Evolutionary conservation across 1,140 invertebrate genomes (phyloP).

Genomic region (Drosophila elegans): DNA sequence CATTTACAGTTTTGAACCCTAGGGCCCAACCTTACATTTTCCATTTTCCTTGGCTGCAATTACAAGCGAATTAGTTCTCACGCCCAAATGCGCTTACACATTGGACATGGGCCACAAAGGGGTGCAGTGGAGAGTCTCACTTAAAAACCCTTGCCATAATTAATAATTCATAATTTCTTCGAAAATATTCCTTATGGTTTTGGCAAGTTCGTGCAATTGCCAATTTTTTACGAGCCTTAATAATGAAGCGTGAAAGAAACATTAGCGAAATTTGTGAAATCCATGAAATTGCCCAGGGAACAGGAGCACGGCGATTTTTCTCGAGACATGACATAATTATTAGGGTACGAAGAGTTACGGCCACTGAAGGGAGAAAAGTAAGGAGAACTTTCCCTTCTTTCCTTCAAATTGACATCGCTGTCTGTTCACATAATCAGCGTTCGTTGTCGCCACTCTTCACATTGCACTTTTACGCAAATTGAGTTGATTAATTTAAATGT

Average conservation of each 20-base stretch:
- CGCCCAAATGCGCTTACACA: slow-evolving; percentile 67
- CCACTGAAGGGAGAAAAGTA: background rate
- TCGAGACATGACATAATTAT: slow-evolving; percentile 72
- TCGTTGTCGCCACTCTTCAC: slow-evolving; percentile 16
- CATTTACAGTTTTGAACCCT: slow-evolving; percentile 33
- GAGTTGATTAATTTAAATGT: slow-evolving; percentile 78
- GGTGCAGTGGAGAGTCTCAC: slow-evolving; percentile 23
- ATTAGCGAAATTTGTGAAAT: slow-evolving; percentile 59
- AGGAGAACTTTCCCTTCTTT: slow-evolving; percentile 4
- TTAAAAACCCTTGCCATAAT: slow-evolving; percentile 50
- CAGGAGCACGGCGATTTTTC: slow-evolving; percentile 25
- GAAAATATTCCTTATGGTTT: slow-evolving; percentile 33
- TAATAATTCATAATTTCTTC: slow-evolving; percentile 73
- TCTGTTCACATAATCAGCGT: slow-evolving; percentile 24
- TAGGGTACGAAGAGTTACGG: slow-evolving; percentile 47
- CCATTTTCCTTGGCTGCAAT: slow-evolving; percentile 42
- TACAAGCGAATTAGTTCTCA: slow-evolving; percentile 77
- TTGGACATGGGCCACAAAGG: slow-evolving; percentile 23
- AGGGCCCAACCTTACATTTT: slow-evolving; percentile 21
- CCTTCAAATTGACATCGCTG: slow-evolving; percentile 34
- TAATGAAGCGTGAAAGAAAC: slow-evolving; percentile 73
- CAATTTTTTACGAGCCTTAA: slow-evolving; percentile 42
- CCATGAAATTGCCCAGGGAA: slow-evolving; percentile 67
- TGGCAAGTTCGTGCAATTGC: slow-evolving; percentile 32
- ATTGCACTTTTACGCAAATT: slow-evolving; percentile 73